A percentile compares a stretch with the other conserved stretches of the same genome.
Evolutionary conservation across 2,888 invertebrate genomes (phyloP).

Genomic region (Drosophila atroscutellata): DNA sequence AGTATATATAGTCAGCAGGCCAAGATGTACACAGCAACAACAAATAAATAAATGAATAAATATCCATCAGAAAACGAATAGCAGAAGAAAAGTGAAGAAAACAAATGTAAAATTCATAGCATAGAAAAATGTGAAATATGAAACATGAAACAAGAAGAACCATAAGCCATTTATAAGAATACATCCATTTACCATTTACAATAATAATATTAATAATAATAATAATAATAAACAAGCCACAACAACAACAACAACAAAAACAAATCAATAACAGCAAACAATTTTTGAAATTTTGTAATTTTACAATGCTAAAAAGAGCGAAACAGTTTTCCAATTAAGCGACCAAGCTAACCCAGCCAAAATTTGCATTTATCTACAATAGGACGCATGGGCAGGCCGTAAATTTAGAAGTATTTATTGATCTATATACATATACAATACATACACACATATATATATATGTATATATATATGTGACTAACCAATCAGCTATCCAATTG

Average conservation of each 20-base stretch:
- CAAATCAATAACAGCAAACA: conserved; percentile 15
- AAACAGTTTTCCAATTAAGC: conserved; percentile 31
- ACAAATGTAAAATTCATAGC: conserved; percentile 41
- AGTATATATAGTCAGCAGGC: conserved; percentile 47
- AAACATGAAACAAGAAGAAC: conserved; percentile 24
- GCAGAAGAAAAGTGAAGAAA: conserved; percentile 13
- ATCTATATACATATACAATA: conserved; percentile 45
- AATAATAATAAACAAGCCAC: conserved; percentile 30
- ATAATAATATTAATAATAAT: conserved; percentile 7
- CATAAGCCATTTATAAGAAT: conserved; percentile 37
- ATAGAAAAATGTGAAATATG: conserved; percentile 29
- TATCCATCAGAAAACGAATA: neutral
- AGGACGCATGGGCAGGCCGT: conserved; percentile 40
- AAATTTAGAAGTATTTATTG: conserved; percentile 67
- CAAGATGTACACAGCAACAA: conserved; percentile 29
- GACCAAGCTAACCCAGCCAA: conserved; percentile 72
- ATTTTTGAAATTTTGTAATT: conserved; percentile 45
- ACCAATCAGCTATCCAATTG: conserved; percentile 41
- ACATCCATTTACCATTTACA: conserved; percentile 19
- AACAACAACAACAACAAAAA: conserved; percentile 18
- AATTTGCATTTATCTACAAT: conserved; percentile 76
- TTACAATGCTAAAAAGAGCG: conserved; percentile 26
- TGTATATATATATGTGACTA: conserved; percentile 13
- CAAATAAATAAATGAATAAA: neutral
- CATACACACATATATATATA: conserved; percentile 14